These are phyloP conservation scores for Lipophrys pholis DNA, from an alignment of 2,113 vertebrate species.

Conservation along the genomic window DNA sequence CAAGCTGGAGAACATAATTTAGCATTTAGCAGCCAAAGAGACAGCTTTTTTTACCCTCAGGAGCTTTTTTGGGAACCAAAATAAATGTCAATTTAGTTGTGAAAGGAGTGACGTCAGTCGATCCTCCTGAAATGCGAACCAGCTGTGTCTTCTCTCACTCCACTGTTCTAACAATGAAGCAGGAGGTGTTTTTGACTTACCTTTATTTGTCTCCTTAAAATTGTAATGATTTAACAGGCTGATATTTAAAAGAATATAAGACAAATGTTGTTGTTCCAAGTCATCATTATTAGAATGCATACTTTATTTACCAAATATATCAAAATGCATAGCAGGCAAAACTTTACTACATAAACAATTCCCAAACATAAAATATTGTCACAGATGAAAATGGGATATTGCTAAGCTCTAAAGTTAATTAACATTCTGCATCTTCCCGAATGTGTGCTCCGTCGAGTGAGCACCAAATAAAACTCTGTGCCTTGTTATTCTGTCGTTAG, in stretches of 20 bases:
- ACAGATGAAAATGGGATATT: slow-evolving; percentile 38
- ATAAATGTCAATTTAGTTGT: background rate
- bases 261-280: too few species aligned
- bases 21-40: background rate
- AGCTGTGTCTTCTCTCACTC: background rate
- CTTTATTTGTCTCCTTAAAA: too few species aligned
- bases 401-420: slow-evolving; percentile 69
- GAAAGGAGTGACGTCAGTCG: too few species aligned
- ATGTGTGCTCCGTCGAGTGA: slow-evolving; percentile 55
- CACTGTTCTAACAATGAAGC: too few species aligned
- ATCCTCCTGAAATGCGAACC: too few species aligned
- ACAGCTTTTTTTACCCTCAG: background rate
- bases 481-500: slow-evolving; percentile 83
- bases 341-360: slow-evolving; percentile 28
- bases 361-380: slow-evolving; percentile 27
- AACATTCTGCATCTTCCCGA: slow-evolving; percentile 56
- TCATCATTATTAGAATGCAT: background rate
- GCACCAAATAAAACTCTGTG: slow-evolving; percentile 66
- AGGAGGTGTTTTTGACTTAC: too few species aligned
- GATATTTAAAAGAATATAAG: too few species aligned
- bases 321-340: slow-evolving; percentile 1
- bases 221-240: too few species aligned
- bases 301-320: slow-evolving; percentile 9
- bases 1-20: background rate
- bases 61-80: background rate